Conservation (phyloP, 2,888 invertebrate genomes). For the Drosophila pullipes region DNA sequence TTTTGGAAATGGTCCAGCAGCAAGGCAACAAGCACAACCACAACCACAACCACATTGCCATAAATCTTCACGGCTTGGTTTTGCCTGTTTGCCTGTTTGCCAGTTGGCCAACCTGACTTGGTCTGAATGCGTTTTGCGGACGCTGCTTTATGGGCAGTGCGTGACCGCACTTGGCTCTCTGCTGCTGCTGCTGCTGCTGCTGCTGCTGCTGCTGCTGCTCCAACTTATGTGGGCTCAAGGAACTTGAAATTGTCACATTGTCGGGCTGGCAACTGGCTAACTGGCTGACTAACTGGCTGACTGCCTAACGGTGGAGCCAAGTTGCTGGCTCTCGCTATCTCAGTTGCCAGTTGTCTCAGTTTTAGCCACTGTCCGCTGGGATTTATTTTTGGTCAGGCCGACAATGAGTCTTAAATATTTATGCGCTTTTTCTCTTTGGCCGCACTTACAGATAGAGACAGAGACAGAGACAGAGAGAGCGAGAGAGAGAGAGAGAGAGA, state of each 20-base stretch:
- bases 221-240: conserved; percentile 76
- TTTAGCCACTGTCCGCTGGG: conserved; percentile 28
- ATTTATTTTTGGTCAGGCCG: conserved; percentile 57
- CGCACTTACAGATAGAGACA: neutral
- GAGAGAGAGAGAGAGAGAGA: neutral
- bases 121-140: conserved; percentile 20
- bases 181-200: neutral
- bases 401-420: conserved; percentile 55
- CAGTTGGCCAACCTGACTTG: conserved; percentile 61
- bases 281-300: conserved; percentile 54
- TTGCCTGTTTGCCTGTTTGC: conserved; percentile 33
- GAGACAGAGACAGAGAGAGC: neutral
- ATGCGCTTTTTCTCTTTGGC: conserved; percentile 32
- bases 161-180: conserved; percentile 57
- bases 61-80: conserved; percentile 67
- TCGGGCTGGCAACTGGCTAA: conserved; percentile 23
- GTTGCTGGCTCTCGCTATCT: neutral
- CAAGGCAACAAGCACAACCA: conserved; percentile 2
- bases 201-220: conserved; percentile 12
- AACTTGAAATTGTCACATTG: conserved; percentile 76
- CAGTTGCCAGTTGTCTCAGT: conserved; percentile 17
- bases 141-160: conserved; percentile 70
- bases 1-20: conserved; percentile 65
- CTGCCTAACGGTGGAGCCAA: conserved; percentile 68
- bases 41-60: conserved; percentile 58